Evolutionary conservation across 2,797 vertebrate species (phyloP), one percentile per base, ranked within the genome.

Genomic region (Danio tinwini): DNA sequence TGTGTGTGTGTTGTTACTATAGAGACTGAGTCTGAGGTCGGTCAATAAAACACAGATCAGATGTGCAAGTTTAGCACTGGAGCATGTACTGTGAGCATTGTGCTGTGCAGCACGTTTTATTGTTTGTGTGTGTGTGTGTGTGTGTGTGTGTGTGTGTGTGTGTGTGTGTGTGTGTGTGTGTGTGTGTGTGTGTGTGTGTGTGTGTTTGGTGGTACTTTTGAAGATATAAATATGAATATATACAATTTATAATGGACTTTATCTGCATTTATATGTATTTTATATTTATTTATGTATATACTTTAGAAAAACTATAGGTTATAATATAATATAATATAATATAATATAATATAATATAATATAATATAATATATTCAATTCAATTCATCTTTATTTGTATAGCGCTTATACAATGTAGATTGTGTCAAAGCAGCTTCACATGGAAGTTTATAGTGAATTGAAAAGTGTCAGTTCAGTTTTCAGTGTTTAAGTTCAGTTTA

Each of bases 1-100:
- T 78, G 70, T 82, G 85, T 87, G 84, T 84, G 83, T 72, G 81
- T 52, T 83, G 86, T 85, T 62, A 81, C 84, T 78, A 85, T 84
- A 83, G 86, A 87, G 75, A 86, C 81, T 53, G 53, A 69, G 76
- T 53, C 37, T 75, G 76, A 74, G 69, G 78, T 68, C 80, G 69
- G 80, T 82, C 82, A 85, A 84, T 86, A 81, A 78, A 76, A 64
- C 78, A 72, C 59, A 29, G 77, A 78, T 86, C 81, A 84, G 80
- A 81, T 74, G 74, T 44, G 77, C 85, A 75, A 64, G 64, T 81
- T 78, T 75, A 73, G 69, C 72, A 77, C 40, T 65, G 68, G 50
- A 40, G 55, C 62, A 76, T 83, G 76, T 68, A 49, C 42, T 53
- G 29, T 59, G 17, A 65, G 67, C 39, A 49, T 47, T 47, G 19